A percentile compares a stretch with the other conserved stretches of the same genome.
Conservation (phyloP, 2,797 vertebrate genomes). For the Bradypus variegatus region DNA sequence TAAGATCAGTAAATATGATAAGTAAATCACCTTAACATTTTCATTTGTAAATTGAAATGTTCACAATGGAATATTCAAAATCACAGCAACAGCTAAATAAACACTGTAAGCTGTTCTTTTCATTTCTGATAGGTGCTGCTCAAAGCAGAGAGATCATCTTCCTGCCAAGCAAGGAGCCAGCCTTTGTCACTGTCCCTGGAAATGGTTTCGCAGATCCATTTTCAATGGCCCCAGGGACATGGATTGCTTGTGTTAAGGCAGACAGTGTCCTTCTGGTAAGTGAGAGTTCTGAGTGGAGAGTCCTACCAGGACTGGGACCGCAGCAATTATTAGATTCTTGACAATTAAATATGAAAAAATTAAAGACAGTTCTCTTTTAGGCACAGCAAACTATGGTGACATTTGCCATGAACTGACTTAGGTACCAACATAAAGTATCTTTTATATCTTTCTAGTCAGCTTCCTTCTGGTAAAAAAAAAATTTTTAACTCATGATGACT, state of each 20-base stretch:
- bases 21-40: background rate
- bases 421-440: background rate
- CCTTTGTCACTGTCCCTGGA: slow-evolving; percentile 88
- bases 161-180: slow-evolving; percentile 79
- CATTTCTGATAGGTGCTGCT: slow-evolving; percentile 73
- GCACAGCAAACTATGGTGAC: background rate
- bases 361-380: background rate
- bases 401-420: background rate
- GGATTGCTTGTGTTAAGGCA: slow-evolving; percentile 83
- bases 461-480: background rate
- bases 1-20: background rate
- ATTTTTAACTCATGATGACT: background rate
- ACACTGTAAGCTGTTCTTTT: background rate
- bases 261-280: slow-evolving; percentile 91
- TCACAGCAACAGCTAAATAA: background rate
- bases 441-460: background rate
- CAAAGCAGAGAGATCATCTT: slow-evolving; percentile 87
- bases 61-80: background rate
- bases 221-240: slow-evolving; percentile 79
- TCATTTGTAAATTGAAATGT: background rate
- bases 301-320: background rate
- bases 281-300: slow-evolving; percentile 14
- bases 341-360: background rate
- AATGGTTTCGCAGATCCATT: slow-evolving; percentile 84
- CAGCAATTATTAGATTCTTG: background rate